Evolutionary conservation across 2,888 invertebrate genomes (phyloP), one percentile per base, ranked within the genome.

Genomic region (Dolichomitus sp.): DNA sequence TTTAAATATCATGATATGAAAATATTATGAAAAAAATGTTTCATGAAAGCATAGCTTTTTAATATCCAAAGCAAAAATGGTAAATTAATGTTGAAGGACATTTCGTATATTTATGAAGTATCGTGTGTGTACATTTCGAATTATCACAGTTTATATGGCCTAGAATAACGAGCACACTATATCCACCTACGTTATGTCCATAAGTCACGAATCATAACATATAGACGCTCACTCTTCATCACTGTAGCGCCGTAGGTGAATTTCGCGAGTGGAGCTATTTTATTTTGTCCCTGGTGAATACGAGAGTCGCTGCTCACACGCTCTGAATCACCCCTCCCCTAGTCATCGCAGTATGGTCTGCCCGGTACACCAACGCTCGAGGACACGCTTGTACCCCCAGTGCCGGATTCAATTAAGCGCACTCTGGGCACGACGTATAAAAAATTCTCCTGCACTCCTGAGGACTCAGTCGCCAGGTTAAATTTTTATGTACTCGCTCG

Each of bases 391-490:
- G 48, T 42, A 61, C 66, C 14, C 45, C 65, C 30, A 66, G 70
- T 59, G 81, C 76, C 72, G 50, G 69, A 81, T 81, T 81, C 76
- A 76, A 81, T 81, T 81, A 76, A 81, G 66, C 81, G 76, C 59
- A 72, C 76, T 81, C 59, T 27, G 42, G 50, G 66, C 45, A 33
- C 54, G 37, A 48, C 37, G 48, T 72, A 72, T 81, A 61, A 72
- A 76, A 81, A 81, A 76, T 66, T 81, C 76, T 72, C 66, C 59
- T 68, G 76, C 81, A 81, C 81, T 72, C 42, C 59, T 76, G 65
- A 81, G 66, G 11, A 66, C 76, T 59, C 72, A 23, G 59, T 76
- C 57, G 72, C 14, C 72, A 61, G 76, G 81, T 81, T 81, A 81
- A 72, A 76, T 81, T 81, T 80, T 76, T 81, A 81, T 72, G 50